phyloP scores from a whole-genome alignment of 2,113 vertebrate genomes.

The Tenrec ecaudatus region DNA sequence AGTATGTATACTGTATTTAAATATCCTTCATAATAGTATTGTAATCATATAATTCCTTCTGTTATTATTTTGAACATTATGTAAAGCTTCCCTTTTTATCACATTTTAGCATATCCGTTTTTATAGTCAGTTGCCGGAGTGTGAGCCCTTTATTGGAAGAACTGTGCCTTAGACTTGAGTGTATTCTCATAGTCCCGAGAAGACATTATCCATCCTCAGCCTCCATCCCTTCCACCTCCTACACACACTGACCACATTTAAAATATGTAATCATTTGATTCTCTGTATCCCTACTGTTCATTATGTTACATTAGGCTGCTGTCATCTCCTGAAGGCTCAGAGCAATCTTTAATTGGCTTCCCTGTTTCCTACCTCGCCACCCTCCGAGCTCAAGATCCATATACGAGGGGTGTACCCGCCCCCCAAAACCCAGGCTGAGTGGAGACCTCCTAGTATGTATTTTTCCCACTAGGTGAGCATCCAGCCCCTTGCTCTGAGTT shows the following conservation, averaged over 20 bases:
- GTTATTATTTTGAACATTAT: constrained; percentile 13
- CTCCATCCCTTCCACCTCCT: background rate
- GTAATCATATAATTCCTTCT: background rate
- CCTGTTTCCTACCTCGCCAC: background rate
- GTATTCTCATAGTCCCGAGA: background rate
- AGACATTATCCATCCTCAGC: background rate
- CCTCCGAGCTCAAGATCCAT: background rate
- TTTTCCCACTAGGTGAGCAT: no score
- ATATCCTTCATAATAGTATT: background rate
- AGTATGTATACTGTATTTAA: background rate
- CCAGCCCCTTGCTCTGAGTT: no score
- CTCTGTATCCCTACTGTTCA: background rate
- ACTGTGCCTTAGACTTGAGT: background rate
- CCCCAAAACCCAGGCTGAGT: no score
- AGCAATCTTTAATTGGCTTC: background rate
- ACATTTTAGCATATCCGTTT: constrained; percentile 42
- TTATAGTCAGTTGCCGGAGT: background rate
- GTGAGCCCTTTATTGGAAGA: background rate
- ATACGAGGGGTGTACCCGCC: background rate
- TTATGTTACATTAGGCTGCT: background rate
- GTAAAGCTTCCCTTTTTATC: constrained; percentile 14
- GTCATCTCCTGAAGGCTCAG: background rate
- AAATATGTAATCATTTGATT: constrained; percentile 8
- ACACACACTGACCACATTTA: background rate
- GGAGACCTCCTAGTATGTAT: no score